Percentiles rank a stretch among this genome's conserved stretches.
These are phyloP conservation scores for Cromileptes altivelis DNA, from an alignment of 2,113 vertebrate genomes.

Conservation along the genomic window DNA sequence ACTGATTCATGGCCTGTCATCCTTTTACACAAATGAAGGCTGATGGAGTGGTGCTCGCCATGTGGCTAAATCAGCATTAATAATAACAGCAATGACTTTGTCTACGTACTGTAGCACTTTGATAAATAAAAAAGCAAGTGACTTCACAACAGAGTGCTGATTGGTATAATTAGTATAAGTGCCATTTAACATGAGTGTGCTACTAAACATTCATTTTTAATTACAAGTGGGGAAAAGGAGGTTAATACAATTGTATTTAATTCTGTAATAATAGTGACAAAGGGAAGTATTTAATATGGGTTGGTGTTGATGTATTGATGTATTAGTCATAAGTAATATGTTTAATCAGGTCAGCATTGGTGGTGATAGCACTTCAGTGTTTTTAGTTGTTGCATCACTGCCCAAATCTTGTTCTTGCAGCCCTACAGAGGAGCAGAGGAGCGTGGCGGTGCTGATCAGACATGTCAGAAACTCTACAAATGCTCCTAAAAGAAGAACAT, in stretches of 20 bases:
- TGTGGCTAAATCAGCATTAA: too few species aligned
- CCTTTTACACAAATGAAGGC: neutral
- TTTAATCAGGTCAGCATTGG: neutral
- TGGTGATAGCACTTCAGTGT: neutral
- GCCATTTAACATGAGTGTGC: neutral
- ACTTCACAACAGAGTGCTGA: too few species aligned
- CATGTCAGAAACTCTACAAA: neutral
- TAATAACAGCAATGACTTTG: too few species aligned
- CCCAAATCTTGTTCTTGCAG: neutral
- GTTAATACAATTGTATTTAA: too few species aligned
- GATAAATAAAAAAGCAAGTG: too few species aligned
- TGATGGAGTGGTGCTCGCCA: too few species aligned
- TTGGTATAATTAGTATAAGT: too few species aligned
- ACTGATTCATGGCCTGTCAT: neutral
- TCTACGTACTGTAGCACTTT: neutral
- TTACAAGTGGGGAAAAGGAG: neutral
- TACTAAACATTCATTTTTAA: neutral
- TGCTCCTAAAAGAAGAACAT: neutral
- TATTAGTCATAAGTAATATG: neutral
- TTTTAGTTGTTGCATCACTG: neutral
- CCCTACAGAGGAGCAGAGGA: neutral
- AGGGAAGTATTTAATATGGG: neutral
- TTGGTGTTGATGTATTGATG: too few species aligned
- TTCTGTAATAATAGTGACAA: too few species aligned
- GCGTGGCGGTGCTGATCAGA: too few species aligned